Conservation (phyloP, 2,113 vertebrate species). For the Alaudala cheleensis region DNA sequence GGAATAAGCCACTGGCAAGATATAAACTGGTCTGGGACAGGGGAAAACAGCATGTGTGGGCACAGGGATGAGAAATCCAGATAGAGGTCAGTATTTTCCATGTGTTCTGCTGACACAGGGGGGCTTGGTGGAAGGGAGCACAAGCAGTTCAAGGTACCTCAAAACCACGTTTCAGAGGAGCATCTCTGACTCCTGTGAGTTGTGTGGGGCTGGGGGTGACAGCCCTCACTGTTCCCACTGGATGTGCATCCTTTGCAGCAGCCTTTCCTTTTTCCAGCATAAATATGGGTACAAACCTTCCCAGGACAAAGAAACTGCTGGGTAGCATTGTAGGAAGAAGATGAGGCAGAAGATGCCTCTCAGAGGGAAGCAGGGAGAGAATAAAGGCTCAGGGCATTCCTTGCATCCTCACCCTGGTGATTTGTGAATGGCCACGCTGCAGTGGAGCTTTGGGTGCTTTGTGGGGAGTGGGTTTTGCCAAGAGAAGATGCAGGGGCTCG, state of each 20-base stretch:
- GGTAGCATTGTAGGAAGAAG: background rate
- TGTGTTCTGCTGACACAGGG: background rate
- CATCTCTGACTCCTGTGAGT: background rate
- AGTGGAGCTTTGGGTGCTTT: fast-evolving
- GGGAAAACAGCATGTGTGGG: fast-evolving
- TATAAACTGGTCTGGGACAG: fast-evolving
- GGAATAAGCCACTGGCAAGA: background rate
- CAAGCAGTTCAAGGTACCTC: background rate
- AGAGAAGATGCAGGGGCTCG: fast-evolving
- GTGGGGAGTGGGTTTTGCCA: background rate
- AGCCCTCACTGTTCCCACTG: background rate
- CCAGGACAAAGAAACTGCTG: background rate
- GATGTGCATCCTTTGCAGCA: fast-evolving
- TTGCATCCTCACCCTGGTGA: fast-evolving
- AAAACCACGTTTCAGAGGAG: background rate
- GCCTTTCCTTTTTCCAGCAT: background rate
- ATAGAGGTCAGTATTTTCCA: background rate
- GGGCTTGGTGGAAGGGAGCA: background rate
- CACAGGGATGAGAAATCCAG: background rate
- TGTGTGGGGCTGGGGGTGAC: background rate
- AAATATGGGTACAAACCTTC: background rate
- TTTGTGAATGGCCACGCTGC: fast-evolving
- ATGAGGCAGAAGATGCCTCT: background rate
- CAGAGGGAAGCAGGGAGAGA: background rate
- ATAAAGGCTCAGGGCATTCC: background rate